These are phyloP conservation scores for Isaurus tuberculatus DNA, from an alignment of 92 coral and sea anemone species.

Conservation along the genomic window DNA sequence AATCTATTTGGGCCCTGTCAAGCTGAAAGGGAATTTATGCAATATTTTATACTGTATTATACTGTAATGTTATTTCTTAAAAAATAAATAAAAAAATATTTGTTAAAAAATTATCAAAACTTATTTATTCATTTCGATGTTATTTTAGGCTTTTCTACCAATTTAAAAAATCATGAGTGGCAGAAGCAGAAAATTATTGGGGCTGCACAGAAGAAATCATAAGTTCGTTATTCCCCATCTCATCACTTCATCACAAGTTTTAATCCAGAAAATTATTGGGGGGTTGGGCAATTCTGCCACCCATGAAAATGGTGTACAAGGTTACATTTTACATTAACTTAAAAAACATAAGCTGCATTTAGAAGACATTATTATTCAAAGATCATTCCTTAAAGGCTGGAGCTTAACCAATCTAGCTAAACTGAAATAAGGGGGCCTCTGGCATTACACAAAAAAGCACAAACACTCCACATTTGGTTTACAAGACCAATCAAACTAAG, in stretches of 20 bases:
- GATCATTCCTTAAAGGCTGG: conserved; percentile 2
- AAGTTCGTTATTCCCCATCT: conserved; percentile 10
- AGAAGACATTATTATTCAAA: conserved; percentile 9
- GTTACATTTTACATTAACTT: neutral
- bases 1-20: conserved; percentile 15
- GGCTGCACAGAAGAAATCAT: conserved; percentile 5
- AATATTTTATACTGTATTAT: conserved; percentile 1
- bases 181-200: conserved; percentile 3
- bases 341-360: neutral
- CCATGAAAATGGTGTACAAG: conserved; percentile 12
- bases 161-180: conserved; percentile 3
- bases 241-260: conserved; percentile 10
- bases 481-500: conserved; percentile 52
- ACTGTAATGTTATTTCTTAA: neutral
- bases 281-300: conserved; percentile 2
- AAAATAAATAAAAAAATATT: too few species aligned
- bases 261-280: conserved; percentile 16
- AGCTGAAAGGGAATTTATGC: conserved; percentile 10
- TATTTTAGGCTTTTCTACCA: conserved; percentile 11
- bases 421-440: conserved; percentile 43
- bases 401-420: conserved; percentile 19
- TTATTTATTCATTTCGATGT: conserved; percentile 1
- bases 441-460: conserved; percentile 37
- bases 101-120: conserved; percentile 2
- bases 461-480: conserved; percentile 61